Evolutionary conservation across 2,888 invertebrate species (phyloP).

Genomic region (Macrostomum cliftonense): DNA sequence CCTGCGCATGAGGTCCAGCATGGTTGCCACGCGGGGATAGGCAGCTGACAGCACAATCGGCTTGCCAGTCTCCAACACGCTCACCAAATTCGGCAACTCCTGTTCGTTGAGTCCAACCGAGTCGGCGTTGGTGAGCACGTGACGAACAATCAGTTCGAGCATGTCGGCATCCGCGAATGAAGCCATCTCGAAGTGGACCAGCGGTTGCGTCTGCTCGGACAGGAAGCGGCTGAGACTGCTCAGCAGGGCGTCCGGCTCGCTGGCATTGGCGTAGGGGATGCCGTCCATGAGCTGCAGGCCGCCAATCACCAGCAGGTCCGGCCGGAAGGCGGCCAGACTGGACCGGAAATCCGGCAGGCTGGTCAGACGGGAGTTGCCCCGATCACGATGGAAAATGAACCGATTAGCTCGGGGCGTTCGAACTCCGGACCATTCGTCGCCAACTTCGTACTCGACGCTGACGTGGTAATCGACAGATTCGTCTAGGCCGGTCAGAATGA

Average conservation of each 20-base stretch:
- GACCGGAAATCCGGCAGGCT: constrained; percentile 53
- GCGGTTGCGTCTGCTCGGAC: no score
- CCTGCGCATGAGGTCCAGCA: constrained; percentile 60
- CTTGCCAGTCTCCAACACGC: constrained; percentile 50
- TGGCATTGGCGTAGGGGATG: constrained; percentile 45
- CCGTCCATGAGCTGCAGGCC: constrained; percentile 76
- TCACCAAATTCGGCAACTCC: constrained; percentile 57
- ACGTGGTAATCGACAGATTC: constrained; percentile 59
- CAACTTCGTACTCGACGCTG: constrained; percentile 58
- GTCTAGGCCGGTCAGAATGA: background rate
- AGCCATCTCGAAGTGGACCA: constrained; percentile 65
- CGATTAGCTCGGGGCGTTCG: constrained; percentile 55
- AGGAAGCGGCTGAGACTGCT: constrained; percentile 48
- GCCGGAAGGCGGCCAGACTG: constrained; percentile 46
- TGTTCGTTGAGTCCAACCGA: constrained; percentile 60
- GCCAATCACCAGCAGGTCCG: constrained; percentile 57
- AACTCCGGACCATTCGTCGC: constrained; percentile 55
- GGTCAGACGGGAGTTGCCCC: constrained; percentile 54
- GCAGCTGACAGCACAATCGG: constrained; percentile 57
- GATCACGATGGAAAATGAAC: constrained; percentile 63
- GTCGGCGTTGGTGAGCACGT: constrained; percentile 54
- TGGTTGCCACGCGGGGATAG: constrained; percentile 57
- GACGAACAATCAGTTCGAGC: constrained; percentile 48
- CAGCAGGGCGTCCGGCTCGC: constrained; percentile 46
- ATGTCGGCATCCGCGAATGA: constrained; percentile 57